Evolutionary conservation across 2,888 invertebrate species (phyloP), one percentile per base, ranked within the genome.

Genomic region (Iphiclides podalirius): DNA sequence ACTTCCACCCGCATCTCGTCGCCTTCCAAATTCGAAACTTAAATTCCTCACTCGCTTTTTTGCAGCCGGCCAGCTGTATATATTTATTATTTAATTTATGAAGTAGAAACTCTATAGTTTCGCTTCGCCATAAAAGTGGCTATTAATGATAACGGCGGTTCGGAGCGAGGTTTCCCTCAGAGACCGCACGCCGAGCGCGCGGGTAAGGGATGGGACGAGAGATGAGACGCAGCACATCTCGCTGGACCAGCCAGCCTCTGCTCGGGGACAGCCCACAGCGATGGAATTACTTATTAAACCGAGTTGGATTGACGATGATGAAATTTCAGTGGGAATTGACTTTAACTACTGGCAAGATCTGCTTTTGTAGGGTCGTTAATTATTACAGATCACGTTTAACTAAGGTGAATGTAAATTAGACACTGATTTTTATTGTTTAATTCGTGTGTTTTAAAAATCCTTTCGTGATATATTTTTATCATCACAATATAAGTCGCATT

Each of bases 281-380:
- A 72, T 65, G 75, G 68, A 73, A 80, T 82, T 76, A 85, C 84
- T 85, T 86, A 85, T 84, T 85, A 82, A 84, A 76, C 77, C 68
- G 74, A 78, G 75, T 80, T 79, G 76, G 79, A 84, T 79, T 85
- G 86, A 85, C 87, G 85, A 88, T 88, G 87, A 87, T 85, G 86
- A 79, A 86, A 86, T 86, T 86, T 86, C 86, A 77, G 69, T 84
- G 87, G 87, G 86, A 87, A 82, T 88, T 84, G 82, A 81, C 82
- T 83, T 74, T 75, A 79, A 79, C 78, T 80, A 77, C 72, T 71
- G 70, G 64, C 60, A 72, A 77, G 78, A 83, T 82, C 79, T 77
- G 78, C 77, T 80, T 83, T 77, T 78, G 75, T 75, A 70, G 70
- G 60, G 61, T 74, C 74, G 77, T 85, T 78, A 79, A 79, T 79